Evolutionary conservation across 2,888 invertebrate species (phyloP), one percentile per base, ranked within the genome.

Genomic region (Hemicrepidius hirtus): DNA sequence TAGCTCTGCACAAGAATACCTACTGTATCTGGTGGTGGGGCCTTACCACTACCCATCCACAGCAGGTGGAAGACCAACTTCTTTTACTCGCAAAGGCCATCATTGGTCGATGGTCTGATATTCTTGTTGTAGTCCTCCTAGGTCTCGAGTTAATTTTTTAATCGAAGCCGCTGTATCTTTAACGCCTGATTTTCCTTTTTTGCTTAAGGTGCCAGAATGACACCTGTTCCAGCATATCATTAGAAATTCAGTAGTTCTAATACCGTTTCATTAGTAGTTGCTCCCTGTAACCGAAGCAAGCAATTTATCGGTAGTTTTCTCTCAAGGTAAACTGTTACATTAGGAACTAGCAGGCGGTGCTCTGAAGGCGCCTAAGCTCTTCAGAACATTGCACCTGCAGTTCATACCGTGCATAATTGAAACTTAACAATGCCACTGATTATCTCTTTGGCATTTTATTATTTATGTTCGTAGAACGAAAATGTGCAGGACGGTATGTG

Each of bases 11-110:
- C 71, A 72, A 75, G 73, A 73, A 70, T 66, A 73, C 59, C 79
- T 80, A 79, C 81, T 80, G 80, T 80, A 80, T 82, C 79, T 75
- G 79, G 81, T 82, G 82, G 83, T 82, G 84, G 84, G 84, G 84
- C 77, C 71, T 70, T 82, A 82, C 84, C 83, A 82, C 83, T 82
- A 81, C 83, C 80, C 77, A 79, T 72, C 76, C 77, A 76, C 79
- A 80, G 84, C 84, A 84, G 85, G 85, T 84, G 84, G 83, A 84
- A 84, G 66, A 73, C 69, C 68, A 72, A 67, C 63, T 72, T 66
- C 68, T 73, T 73, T 62, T 73, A 82, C 79, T 80, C 75, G 80
- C 80, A 72, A 78, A 79, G 77, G 74, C 77, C 78, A 82, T 79
- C 81, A 81, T 82, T 80, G 82, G 82, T 76, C 74, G 81, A 78